phyloP scores from a whole-genome alignment of 1,140 invertebrate species.

The Protaetia brevitarsis region DNA sequence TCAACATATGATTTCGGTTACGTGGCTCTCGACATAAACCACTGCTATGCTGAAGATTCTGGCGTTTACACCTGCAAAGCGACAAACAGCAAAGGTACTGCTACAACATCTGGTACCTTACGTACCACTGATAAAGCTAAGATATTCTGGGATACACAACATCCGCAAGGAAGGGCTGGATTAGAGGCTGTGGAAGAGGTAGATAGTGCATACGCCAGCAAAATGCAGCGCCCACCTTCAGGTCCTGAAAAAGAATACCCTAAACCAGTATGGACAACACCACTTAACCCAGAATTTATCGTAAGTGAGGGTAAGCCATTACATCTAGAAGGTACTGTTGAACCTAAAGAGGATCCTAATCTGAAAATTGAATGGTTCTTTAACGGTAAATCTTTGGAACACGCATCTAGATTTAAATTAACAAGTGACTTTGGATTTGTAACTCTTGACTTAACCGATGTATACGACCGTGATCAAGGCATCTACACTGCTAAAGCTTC shows the following conservation, averaged over 20 bases:
- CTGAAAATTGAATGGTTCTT: constrained; percentile 93
- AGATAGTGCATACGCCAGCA: constrained; percentile 71
- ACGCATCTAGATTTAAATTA: constrained; percentile 82
- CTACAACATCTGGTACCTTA: constrained; percentile 82
- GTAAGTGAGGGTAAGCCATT: constrained; percentile 87
- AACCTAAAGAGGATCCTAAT: constrained; percentile 95
- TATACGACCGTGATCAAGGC: constrained; percentile 91
- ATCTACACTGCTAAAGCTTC: constrained; percentile 88
- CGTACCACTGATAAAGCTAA: constrained; percentile 75
- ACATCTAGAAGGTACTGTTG: constrained; percentile 89
- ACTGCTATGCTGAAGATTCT: constrained; percentile 82
- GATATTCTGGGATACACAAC: constrained; percentile 83
- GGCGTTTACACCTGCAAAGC: constrained; percentile 90
- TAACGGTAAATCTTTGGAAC: constrained; percentile 82
- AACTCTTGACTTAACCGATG: constrained; percentile 82
- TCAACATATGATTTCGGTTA: constrained; percentile 88
- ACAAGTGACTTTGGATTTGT: constrained; percentile 92
- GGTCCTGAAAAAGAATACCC: constrained; percentile 73
- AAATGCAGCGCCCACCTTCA: constrained; percentile 61
- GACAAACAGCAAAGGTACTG: constrained; percentile 84
- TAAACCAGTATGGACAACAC: constrained; percentile 85
- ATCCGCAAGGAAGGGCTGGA: constrained; percentile 83
- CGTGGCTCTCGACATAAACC: constrained; percentile 77
- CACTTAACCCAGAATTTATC: constrained; percentile 74
- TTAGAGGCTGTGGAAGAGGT: constrained; percentile 82